These are phyloP conservation scores for Stercorarius parasiticus DNA, from an alignment of 2,113 vertebrate species.

Conservation along the genomic window DNA sequence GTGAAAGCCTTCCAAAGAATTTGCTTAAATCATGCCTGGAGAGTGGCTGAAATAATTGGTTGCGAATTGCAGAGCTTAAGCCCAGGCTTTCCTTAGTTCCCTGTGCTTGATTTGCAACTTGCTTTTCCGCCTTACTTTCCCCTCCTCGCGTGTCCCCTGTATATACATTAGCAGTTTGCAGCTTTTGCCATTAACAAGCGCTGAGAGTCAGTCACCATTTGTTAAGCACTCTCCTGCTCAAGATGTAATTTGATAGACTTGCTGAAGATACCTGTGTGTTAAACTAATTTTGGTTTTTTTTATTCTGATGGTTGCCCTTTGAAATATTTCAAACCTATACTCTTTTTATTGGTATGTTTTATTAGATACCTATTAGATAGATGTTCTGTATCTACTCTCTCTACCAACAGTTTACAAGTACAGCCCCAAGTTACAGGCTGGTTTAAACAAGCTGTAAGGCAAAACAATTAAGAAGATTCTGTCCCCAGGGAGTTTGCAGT, in stretches of 20 bases:
- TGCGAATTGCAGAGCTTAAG: slow-evolving; percentile 9
- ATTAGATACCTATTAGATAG: not conserved
- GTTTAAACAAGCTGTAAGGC: not conserved
- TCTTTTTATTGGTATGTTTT: not conserved
- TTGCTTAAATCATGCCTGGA: slow-evolving; percentile 18
- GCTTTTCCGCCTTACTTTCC: not conserved
- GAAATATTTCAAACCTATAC: not conserved
- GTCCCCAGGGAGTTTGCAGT: not conserved
- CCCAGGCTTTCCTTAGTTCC: not conserved
- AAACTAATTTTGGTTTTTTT: not conserved
- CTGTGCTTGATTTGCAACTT: not conserved
- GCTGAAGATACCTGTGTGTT: not conserved
- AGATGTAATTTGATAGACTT: not conserved
- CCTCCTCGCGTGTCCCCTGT: not conserved
- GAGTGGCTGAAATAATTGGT: slow-evolving; percentile 1
- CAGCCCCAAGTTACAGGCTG: not conserved
- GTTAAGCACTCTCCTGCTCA: not conserved
- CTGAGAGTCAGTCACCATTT: not conserved
- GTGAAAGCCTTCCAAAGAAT: slow-evolving; percentile 27
- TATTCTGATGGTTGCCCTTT: not conserved
- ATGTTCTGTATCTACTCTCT: not conserved
- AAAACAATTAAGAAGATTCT: not conserved
- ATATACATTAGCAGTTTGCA: not conserved
- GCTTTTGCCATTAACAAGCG: not conserved
- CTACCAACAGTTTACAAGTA: not conserved